A percentile compares a stretch with the other conserved stretches of the same genome.
These are phyloP conservation scores for Synanthedon myopaeformis DNA, from an alignment of 2,888 invertebrate species.

Conservation along the genomic window DNA sequence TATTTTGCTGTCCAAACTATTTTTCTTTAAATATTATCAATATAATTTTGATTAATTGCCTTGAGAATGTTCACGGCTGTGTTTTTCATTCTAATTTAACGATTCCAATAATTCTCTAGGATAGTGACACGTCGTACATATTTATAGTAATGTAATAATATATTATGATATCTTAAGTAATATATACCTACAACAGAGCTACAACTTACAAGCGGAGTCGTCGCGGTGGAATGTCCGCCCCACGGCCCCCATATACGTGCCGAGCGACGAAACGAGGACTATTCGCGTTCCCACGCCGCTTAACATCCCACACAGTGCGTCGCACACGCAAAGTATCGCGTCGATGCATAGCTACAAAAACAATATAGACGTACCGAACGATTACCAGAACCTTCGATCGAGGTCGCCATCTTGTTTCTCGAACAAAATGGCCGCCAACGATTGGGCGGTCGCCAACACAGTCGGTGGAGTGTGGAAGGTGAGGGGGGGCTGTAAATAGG, in stretches of 20 bases:
- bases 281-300: conserved; percentile 50
- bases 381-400: conserved; percentile 63
- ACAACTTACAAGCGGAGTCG: conserved; percentile 61
- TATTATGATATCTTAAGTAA: background rate
- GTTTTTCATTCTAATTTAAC: too few species aligned
- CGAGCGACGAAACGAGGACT: conserved; percentile 48
- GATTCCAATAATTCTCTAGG: too few species aligned
- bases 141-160: background rate
- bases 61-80: too few species aligned
- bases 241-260: conserved; percentile 63
- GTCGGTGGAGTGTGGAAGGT: conserved; percentile 63
- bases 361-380: conserved; percentile 61
- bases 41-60: too few species aligned
- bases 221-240: conserved; percentile 62
- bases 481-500: conserved; percentile 49
- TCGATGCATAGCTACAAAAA: conserved; percentile 68
- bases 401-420: conserved; percentile 69
- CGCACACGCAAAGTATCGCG: conserved; percentile 64
- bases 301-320: conserved; percentile 58
- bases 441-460: conserved; percentile 62
- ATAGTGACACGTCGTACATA: too few species aligned
- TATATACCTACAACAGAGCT: conserved; percentile 38
- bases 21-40: too few species aligned
- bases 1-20: too few species aligned
- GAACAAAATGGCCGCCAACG: conserved; percentile 65